Evolutionary conservation across 92 coral and sea anemone species (phyloP).

Genomic region (Zoanthus sociatus): DNA sequence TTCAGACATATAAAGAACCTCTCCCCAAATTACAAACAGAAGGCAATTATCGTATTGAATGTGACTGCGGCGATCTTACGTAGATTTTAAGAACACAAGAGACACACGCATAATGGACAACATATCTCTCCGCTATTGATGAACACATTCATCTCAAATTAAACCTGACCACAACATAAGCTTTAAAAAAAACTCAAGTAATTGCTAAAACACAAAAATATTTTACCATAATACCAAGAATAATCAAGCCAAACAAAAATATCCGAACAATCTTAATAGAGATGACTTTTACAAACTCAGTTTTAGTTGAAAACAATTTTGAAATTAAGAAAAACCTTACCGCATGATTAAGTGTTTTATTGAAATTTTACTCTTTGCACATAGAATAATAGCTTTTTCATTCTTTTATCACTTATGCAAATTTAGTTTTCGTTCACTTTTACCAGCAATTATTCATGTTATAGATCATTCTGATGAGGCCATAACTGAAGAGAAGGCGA

Average conservation of each 20-base stretch:
- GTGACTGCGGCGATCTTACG: slow-evolving; percentile 23
- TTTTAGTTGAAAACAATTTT: slow-evolving; percentile 23
- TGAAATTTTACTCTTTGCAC: no score
- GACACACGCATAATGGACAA: slow-evolving; percentile 17
- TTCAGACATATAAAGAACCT: neutral
- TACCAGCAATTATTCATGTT: no score
- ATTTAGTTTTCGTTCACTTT: no score
- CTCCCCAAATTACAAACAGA: neutral
- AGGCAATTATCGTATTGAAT: slow-evolving; percentile 24
- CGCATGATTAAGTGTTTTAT: no score
- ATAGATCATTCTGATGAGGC: no score
- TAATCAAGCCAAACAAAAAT: slow-evolving; percentile 27
- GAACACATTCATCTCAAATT: slow-evolving; percentile 17
- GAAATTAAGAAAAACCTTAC: no score
- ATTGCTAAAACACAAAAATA: slow-evolving; percentile 30
- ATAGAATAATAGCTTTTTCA: no score
- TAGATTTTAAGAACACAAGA: neutral
- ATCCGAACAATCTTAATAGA: slow-evolving; percentile 25
- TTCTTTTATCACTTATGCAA: no score
- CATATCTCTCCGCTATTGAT: slow-evolving; percentile 22
- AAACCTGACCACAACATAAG: slow-evolving; percentile 34
- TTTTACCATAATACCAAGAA: slow-evolving; percentile 15
- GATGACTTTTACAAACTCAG: slow-evolving; percentile 39
- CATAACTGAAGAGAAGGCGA: no score
- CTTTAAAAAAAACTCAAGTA: slow-evolving; percentile 33